A percentile compares a stretch with the other conserved stretches of the same genome.
Conservation (phyloP, 2,888 invertebrate species). For the Odiellus spinosus region DNA sequence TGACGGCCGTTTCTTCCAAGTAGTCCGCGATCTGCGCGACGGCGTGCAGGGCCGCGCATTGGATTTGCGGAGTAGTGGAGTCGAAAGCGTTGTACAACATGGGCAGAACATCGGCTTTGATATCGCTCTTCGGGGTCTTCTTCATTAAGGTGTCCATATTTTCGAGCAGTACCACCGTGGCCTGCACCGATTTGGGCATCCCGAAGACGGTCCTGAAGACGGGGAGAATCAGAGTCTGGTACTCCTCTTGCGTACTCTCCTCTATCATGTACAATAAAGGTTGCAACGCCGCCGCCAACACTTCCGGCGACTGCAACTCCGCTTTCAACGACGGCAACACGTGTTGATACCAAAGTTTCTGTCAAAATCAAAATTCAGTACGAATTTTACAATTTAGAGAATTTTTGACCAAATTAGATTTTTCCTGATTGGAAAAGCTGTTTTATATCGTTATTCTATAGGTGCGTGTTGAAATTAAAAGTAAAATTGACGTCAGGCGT, state of each 20-base stretch:
- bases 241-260: constrained; percentile 59
- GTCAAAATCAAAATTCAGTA: constrained; percentile 20
- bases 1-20: constrained; percentile 62
- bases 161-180: constrained; percentile 72
- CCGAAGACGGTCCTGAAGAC: constrained; percentile 35
- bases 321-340: constrained; percentile 76
- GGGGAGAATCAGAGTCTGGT: constrained; percentile 62
- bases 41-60: constrained; percentile 77
- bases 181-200: constrained; percentile 43
- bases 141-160: constrained; percentile 73
- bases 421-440: too few species aligned
- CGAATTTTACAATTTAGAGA: too few species aligned
- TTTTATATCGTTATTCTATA: too few species aligned
- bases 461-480: too few species aligned
- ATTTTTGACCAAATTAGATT: too few species aligned
- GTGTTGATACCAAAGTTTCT: constrained; percentile 93
- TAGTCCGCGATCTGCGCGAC: constrained; percentile 69
- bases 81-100: constrained; percentile 74
- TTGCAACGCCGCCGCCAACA: constrained; percentile 65
- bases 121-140: constrained; percentile 65
- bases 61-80: constrained; percentile 70
- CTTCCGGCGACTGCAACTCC: constrained; percentile 70
- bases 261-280: constrained; percentile 68
- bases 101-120: constrained; percentile 64
- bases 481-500: too few species aligned